Conservation (phyloP, 2,797 vertebrate species). For the Lagothrix lagotricha region DNA sequence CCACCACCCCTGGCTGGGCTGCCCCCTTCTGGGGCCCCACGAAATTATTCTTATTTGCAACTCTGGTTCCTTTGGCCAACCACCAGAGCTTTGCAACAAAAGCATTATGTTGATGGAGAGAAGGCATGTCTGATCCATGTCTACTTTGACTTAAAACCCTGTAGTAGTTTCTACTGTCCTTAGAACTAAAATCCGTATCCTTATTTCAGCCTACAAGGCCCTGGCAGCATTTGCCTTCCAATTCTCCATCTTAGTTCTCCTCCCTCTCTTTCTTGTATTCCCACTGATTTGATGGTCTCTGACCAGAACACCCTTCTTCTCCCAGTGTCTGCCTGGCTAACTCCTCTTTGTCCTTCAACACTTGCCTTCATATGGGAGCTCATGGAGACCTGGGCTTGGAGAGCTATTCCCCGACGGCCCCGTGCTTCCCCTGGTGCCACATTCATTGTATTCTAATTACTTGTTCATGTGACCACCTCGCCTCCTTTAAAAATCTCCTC, state of each 20-base stretch:
- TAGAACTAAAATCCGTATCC: background rate
- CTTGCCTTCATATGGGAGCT: background rate
- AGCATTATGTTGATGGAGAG: background rate
- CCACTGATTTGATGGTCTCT: rapidly evolving
- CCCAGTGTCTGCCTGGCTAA: too few relatives aligned
- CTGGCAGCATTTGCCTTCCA: background rate
- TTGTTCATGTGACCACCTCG: rapidly evolving
- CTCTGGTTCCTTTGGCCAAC: background rate
- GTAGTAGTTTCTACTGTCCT: too few relatives aligned
- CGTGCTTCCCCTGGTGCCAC: rapidly evolving
- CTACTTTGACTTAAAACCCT: background rate
- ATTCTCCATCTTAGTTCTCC: rapidly evolving
- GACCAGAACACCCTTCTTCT: rapidly evolving
- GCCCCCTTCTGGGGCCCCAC: background rate
- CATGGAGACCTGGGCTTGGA: too few relatives aligned
- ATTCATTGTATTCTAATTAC: background rate
- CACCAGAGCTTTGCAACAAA: background rate
- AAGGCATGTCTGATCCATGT: rapidly evolving
- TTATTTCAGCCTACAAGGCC: background rate
- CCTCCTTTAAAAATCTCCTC: background rate
- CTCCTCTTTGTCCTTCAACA: background rate
- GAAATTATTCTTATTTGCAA: background rate
- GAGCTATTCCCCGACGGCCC: rapidly evolving
- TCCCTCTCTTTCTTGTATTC: rapidly evolving
- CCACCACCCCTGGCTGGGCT: background rate